A percentile compares a stretch with the other conserved stretches of the same genome.
Evolutionary conservation across 2,113 vertebrate species (phyloP).

Genomic region (Nanorana parkeri): DNA sequence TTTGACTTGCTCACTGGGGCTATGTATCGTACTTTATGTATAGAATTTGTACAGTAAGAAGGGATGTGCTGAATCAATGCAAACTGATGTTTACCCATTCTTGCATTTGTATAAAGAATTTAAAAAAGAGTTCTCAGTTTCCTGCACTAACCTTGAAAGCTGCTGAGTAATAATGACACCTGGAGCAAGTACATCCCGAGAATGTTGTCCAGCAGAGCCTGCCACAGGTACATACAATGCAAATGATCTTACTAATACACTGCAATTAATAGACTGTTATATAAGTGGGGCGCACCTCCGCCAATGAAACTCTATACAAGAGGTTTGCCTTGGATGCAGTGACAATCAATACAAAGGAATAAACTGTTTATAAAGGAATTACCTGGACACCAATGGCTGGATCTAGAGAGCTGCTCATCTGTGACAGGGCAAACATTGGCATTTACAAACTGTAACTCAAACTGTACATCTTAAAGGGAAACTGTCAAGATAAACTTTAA

Average conservation of each 20-base stretch:
- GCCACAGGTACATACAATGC: neutral
- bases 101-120: no score
- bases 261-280: conserved; percentile 4
- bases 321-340: conserved; percentile 14
- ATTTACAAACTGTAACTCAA: no score
- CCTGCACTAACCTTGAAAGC: conserved; percentile 26
- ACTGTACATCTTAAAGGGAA: no score
- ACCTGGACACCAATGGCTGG: neutral
- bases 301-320: neutral
- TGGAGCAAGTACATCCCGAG: neutral
- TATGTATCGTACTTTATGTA: no score
- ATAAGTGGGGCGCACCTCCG: neutral
- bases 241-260: neutral
- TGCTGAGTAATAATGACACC: neutral
- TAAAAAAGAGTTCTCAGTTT: no score
- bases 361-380: neutral
- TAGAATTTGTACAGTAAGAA: no score
- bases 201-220: neutral
- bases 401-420: neutral
- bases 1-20: no score
- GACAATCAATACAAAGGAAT: neutral
- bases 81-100: no score
- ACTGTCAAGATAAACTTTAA: no score
- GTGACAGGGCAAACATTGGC: neutral
- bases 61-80: no score